phyloP scores from a whole-genome alignment of 2,797 vertebrate genomes.

The Lithobates pipiens region DNA sequence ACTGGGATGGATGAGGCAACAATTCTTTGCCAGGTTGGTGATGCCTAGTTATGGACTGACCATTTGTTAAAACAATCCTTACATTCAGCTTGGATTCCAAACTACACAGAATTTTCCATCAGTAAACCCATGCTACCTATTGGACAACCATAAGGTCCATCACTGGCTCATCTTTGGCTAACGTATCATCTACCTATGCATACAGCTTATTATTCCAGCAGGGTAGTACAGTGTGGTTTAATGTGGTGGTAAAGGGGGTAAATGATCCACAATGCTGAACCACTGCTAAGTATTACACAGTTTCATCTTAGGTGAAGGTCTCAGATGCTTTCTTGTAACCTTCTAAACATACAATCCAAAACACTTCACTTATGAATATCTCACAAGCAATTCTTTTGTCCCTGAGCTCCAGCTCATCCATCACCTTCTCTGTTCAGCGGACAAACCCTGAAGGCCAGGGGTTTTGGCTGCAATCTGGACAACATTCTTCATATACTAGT shows the following conservation, averaged over 20 bases:
- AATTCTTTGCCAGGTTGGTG: neutral
- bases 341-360: neutral
- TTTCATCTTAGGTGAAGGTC: neutral
- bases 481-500: conserved; percentile 58
- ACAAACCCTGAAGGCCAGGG: conserved; percentile 61
- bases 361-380: neutral
- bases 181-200: neutral
- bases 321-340: neutral
- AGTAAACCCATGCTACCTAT: neutral
- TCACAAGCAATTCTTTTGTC: conserved; percentile 9
- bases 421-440: neutral
- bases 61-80: neutral
- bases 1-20: conserved; percentile 4
- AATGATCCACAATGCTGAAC: conserved; percentile 9
- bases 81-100: neutral
- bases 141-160: neutral
- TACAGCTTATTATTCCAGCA: neutral
- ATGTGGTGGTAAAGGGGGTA: conserved; percentile 6
- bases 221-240: neutral
- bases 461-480: conserved; percentile 54
- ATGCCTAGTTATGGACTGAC: neutral
- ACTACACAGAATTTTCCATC: neutral
- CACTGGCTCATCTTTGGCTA: conserved; percentile 2
- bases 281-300: conserved; percentile 12
- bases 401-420: conserved; percentile 29